These are phyloP conservation scores for Callosobruchus maculatus DNA, from an alignment of 2,888 invertebrate genomes.

Conservation along the genomic window DNA sequence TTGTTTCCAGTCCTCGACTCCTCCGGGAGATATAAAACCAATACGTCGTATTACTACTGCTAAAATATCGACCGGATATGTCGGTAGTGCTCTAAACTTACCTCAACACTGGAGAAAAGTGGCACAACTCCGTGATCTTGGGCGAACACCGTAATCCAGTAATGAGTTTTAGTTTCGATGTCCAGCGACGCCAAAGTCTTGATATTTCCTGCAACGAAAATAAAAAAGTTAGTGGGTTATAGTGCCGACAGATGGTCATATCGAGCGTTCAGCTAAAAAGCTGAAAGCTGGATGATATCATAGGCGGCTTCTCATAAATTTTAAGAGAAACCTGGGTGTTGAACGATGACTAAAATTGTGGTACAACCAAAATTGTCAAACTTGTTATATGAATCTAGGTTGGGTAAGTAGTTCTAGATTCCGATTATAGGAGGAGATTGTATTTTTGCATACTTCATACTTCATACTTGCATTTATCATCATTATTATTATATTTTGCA, in stretches of 20 bases:
- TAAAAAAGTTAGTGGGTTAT: conserved; percentile 5
- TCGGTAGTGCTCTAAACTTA: conserved; percentile 41
- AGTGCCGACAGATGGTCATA: background rate
- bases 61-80: background rate
- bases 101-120: conserved; percentile 78
- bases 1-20: too few relatives aligned
- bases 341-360: too few relatives aligned
- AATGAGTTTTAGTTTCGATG: conserved; percentile 79
- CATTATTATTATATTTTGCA: too few relatives aligned
- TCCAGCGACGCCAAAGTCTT: conserved; percentile 82
- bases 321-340: too few relatives aligned
- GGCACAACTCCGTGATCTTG: conserved; percentile 90
- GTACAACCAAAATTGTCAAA: too few relatives aligned
- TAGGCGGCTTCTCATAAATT: background rate
- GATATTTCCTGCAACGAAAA: conserved; percentile 67
- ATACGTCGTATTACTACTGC: background rate
- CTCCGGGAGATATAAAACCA: background rate
- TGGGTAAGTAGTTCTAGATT: too few relatives aligned
- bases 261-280: background rate
- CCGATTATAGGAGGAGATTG: too few relatives aligned
- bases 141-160: conserved; percentile 93
- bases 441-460: too few relatives aligned
- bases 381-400: too few relatives aligned
- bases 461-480: too few relatives aligned
- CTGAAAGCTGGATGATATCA: background rate